A percentile compares a stretch with the other conserved stretches of the same genome.
Conservation (phyloP, 2,797 vertebrate species). For the Enteromius mattozi region DNA sequence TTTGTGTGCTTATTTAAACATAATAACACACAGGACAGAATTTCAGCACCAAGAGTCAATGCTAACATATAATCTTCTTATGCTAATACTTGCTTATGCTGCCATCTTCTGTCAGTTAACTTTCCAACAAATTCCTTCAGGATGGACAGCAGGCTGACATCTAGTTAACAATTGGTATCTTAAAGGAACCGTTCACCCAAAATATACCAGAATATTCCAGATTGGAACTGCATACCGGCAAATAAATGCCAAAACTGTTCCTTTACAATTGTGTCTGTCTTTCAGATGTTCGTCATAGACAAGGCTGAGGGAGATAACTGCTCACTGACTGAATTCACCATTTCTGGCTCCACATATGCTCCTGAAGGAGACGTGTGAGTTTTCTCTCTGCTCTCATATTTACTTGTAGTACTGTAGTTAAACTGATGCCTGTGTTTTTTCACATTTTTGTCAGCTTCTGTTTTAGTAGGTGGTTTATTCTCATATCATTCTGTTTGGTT, state of each 20-base stretch:
- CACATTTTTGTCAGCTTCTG: not conserved
- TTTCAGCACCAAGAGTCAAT: not conserved
- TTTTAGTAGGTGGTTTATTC: not conserved
- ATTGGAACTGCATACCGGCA: too few relatives aligned
- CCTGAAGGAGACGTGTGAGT: slow-evolving; percentile 97
- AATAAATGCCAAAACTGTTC: not conserved
- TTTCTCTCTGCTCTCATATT: slow-evolving; percentile 39
- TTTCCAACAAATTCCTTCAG: not conserved
- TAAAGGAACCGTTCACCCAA: not conserved
- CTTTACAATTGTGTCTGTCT: not conserved
- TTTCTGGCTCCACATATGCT: slow-evolving; percentile 96
- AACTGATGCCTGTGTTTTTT: slow-evolving; percentile 14
- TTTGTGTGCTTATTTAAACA: slow-evolving; percentile 39
- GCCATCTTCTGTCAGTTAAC: slow-evolving; percentile 63
- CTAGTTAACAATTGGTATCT: not conserved
- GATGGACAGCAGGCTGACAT: not conserved
- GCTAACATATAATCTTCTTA: not conserved
- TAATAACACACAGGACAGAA: slow-evolving; percentile 9
- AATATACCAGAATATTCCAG: not conserved
- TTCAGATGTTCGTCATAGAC: slow-evolving; percentile 93
- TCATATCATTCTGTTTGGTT: slow-evolving; percentile 4
- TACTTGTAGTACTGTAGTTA: not conserved
- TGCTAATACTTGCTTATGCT: slow-evolving; percentile 54
- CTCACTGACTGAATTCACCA: slow-evolving; percentile 91
- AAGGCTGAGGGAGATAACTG: slow-evolving; percentile 89